phyloP scores from a whole-genome alignment of 2,888 invertebrate species.

The Heliconius cydno region DNA sequence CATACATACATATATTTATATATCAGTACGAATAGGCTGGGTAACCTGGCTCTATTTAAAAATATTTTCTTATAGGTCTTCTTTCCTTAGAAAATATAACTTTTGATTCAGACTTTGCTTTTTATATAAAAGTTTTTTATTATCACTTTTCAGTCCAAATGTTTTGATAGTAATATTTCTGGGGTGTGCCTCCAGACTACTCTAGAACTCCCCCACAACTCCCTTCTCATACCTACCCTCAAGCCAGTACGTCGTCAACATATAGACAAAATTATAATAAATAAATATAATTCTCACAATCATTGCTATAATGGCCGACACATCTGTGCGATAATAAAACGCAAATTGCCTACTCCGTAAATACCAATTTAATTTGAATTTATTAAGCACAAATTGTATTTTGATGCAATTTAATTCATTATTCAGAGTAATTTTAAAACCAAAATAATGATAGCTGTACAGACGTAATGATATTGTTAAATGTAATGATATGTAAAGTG shows the following conservation, averaged over 20 bases:
- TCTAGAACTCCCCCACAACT: neutral
- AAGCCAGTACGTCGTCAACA: neutral
- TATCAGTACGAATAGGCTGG: no score
- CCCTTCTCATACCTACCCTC: neutral
- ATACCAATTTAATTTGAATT: constrained; percentile 35
- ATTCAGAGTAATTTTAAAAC: constrained; percentile 10
- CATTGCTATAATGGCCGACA: constrained; percentile 32
- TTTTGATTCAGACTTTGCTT: no score
- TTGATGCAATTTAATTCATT: constrained; percentile 11
- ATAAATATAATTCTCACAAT: constrained; percentile 3
- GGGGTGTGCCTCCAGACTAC: no score
- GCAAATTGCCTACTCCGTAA: constrained; percentile 36
- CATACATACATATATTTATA: no score
- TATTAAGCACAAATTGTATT: constrained; percentile 16
- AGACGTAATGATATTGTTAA: no score
- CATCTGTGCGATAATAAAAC: constrained; percentile 38
- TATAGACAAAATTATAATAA: neutral
- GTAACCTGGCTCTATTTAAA: neutral
- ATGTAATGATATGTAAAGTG: constrained; percentile 4
- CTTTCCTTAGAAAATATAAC: no score
- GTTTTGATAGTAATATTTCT: no score
- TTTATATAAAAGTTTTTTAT: no score
- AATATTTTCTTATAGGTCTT: neutral
- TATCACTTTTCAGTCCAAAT: no score
- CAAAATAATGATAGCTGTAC: neutral